These are phyloP conservation scores for Leucoraja ocellata DNA, from an alignment of 2,797 vertebrate genomes.

Conservation along the genomic window DNA sequence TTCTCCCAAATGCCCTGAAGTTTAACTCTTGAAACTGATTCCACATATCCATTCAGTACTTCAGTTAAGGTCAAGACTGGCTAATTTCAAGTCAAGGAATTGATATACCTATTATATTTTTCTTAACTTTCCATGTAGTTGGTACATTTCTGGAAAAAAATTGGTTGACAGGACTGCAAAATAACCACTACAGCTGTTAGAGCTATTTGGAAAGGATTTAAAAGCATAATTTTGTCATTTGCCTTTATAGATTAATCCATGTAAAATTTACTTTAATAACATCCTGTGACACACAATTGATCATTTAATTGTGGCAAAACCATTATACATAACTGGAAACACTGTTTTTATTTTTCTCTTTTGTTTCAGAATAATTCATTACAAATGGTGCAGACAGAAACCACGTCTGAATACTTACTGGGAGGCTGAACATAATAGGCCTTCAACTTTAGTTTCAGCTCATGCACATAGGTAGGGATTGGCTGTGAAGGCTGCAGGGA, in stretches of 20 bases:
- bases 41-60: background rate
- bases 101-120: background rate
- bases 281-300: no score
- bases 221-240: background rate
- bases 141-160: background rate
- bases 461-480: background rate
- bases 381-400: background rate
- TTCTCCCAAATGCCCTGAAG: conserved; percentile 22
- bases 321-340: no score
- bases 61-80: background rate
- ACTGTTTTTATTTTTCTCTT: background rate
- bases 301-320: no score
- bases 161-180: background rate
- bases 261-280: no score
- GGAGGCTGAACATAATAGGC: background rate
- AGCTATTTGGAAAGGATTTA: background rate
- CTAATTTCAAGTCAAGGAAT: conserved; percentile 5
- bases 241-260: no score
- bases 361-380: background rate
- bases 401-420: background rate
- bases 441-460: background rate
- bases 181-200: background rate
- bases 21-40: conserved; percentile 26
- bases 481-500: no score
- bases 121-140: conserved; percentile 14